phyloP scores from a whole-genome alignment of 1,140 invertebrate genomes.

The Stegodyphus dumicola region DNA sequence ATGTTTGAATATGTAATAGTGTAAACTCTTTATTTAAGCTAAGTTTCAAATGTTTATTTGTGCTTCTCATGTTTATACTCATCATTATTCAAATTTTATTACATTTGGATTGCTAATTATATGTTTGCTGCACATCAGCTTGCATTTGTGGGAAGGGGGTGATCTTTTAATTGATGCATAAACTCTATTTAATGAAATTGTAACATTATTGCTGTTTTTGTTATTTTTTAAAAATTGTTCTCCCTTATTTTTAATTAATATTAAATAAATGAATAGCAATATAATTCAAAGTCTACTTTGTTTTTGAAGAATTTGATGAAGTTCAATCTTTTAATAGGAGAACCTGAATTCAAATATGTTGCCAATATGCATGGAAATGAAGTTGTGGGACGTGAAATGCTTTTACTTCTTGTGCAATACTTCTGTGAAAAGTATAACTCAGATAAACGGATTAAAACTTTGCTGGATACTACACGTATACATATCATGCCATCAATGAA shows the following conservation, averaged over 20 bases:
- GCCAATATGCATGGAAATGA: slow-evolving; percentile 98
- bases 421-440: slow-evolving; percentile 86
- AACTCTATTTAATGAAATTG: too few relatives aligned
- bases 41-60: too few relatives aligned
- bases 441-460: slow-evolving; percentile 78
- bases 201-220: too few relatives aligned
- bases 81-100: too few relatives aligned
- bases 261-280: neutral
- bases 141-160: too few relatives aligned
- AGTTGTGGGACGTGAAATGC: slow-evolving; percentile 88
- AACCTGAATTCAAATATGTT: slow-evolving; percentile 93
- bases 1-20: too few relatives aligned
- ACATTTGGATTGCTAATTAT: too few relatives aligned
- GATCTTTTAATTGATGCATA: too few relatives aligned
- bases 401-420: slow-evolving; percentile 85
- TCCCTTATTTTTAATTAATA: neutral
- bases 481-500: slow-evolving; percentile 97
- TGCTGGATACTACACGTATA: slow-evolving; percentile 85
- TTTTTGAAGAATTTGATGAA: neutral
- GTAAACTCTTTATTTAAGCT: too few relatives aligned
- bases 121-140: too few relatives aligned
- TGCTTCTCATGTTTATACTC: too few relatives aligned
- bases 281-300: neutral
- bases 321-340: slow-evolving; percentile 69
- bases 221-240: too few relatives aligned